Conservation (phyloP, 2,797 vertebrate species). For the Remorina albescens region DNA sequence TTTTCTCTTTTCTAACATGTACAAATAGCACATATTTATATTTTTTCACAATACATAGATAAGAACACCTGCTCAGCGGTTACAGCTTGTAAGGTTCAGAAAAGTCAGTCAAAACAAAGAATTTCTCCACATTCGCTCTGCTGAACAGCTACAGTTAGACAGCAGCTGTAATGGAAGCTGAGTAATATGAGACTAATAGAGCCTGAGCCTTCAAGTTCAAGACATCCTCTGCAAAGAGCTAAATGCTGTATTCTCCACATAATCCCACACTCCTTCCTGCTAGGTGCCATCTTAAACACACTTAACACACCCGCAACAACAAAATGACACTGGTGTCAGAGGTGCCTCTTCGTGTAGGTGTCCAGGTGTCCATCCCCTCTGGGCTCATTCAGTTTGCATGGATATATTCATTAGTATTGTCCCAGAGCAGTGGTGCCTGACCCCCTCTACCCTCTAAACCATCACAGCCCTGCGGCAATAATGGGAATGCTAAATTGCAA, state of each 20-base stretch:
- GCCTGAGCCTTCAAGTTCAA: neutral
- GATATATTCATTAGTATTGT: conserved; percentile 76
- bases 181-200: neutral
- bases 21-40: neutral
- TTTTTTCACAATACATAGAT: neutral
- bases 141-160: neutral
- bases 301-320: conserved; percentile 6
- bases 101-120: neutral
- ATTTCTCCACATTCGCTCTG: neutral
- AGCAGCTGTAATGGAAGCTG: neutral
- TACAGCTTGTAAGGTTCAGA: neutral
- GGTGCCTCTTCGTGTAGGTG: conserved; percentile 20
- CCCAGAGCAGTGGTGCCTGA: conserved; percentile 73
- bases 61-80: neutral
- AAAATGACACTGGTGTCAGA: conserved; percentile 14
- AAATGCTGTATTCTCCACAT: neutral
- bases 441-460: conserved; percentile 70
- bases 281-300: conserved; percentile 1
- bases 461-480: conserved; percentile 65
- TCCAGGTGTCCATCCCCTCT: conserved; percentile 57
- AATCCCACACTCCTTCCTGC: neutral
- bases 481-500: conserved; percentile 78
- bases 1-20: neutral
- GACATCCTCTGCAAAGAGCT: neutral
- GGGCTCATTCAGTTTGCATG: conserved; percentile 54